These are phyloP conservation scores for Stenchaetothrips biformis DNA, from an alignment of 2,888 invertebrate species.

Conservation along the genomic window DNA sequence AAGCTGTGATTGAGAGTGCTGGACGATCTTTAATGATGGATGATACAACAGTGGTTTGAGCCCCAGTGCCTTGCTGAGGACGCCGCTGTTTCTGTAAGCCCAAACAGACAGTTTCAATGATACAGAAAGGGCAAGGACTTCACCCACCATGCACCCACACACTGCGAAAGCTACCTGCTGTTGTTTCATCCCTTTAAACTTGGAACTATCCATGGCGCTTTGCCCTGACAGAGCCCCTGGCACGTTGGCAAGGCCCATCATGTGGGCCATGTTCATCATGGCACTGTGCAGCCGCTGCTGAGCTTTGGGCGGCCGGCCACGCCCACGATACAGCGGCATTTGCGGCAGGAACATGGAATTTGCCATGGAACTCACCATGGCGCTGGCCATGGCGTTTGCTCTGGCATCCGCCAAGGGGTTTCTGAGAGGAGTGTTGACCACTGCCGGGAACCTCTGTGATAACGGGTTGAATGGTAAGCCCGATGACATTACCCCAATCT, in stretches of 20 bases:
- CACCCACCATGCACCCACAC: too few species aligned
- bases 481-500: not conserved
- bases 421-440: not conserved
- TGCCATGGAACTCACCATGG: not conserved
- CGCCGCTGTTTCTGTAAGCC: not conserved
- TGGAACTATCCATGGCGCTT: not conserved
- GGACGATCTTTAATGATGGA: slow-evolving; percentile 5
- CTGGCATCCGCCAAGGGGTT: not conserved
- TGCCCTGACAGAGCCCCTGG: not conserved
- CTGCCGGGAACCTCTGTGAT: not conserved
- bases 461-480: slow-evolving; percentile 4
- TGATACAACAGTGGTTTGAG: not conserved
- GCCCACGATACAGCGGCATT: slow-evolving; percentile 1
- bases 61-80: not conserved
- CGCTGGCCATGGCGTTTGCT: too few species aligned
- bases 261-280: slow-evolving; percentile 11
- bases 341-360: not conserved
- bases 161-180: not conserved
- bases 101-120: not conserved
- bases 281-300: not conserved
- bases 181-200: not conserved
- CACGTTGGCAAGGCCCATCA: not conserved
- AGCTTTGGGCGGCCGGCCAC: not conserved
- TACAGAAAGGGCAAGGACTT: too few species aligned
- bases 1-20: not conserved